These are phyloP conservation scores for Pontoporia blainvillei DNA, from an alignment of 2,113 vertebrate species.

Conservation along the genomic window DNA sequence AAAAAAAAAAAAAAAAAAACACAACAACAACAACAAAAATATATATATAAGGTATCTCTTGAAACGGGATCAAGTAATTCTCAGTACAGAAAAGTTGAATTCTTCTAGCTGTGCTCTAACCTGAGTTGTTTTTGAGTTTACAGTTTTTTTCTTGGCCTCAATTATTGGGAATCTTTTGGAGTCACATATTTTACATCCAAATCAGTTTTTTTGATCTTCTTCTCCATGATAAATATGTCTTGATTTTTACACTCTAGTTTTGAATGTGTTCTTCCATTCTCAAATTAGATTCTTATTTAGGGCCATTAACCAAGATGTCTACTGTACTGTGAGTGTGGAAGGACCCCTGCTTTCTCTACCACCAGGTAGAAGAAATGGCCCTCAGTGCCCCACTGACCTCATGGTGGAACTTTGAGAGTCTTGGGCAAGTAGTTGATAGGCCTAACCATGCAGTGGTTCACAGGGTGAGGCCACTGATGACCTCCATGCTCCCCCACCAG, in stretches of 20 bases:
- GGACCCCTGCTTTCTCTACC: background rate
- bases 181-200: background rate
- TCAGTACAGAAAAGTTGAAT: background rate
- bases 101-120: background rate
- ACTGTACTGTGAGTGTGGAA: background rate
- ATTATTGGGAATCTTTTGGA: background rate
- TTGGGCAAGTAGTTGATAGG: background rate
- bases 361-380: background rate
- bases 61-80: background rate
- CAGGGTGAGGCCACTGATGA: background rate
- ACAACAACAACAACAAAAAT: no score
- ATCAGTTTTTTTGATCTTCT: background rate
- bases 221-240: background rate
- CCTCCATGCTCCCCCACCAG: rapidly evolving
- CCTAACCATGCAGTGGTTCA: background rate
- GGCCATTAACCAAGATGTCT: background rate
- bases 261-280: background rate
- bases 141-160: background rate
- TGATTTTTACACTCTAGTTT: background rate
- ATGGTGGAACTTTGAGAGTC: background rate
- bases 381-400: background rate
- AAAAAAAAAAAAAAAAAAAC: no score
- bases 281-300: background rate
- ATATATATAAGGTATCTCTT: no score
- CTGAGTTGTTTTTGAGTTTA: background rate